These are phyloP conservation scores for Oncorhynchus tshawytscha DNA, from an alignment of 2,113 vertebrate species.

Conservation along the genomic window DNA sequence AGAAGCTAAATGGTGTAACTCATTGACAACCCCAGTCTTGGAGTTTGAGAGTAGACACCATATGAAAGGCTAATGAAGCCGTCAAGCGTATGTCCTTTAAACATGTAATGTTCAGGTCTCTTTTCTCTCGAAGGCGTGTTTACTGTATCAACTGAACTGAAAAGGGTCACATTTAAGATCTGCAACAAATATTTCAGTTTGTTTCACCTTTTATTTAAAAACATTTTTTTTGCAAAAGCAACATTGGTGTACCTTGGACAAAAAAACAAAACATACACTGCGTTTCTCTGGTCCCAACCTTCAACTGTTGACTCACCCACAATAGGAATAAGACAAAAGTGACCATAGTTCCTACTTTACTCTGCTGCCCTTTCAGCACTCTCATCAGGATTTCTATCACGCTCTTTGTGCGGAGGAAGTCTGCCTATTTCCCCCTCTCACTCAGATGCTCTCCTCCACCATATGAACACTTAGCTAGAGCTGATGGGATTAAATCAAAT, in stretches of 20 bases:
- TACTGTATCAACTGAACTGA: not conserved
- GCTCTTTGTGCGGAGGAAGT: slow-evolving; percentile 45
- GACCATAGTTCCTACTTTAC: slow-evolving; percentile 3
- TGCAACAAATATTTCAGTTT: not conserved
- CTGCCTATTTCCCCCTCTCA: slow-evolving; percentile 32
- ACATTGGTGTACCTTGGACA: not conserved
- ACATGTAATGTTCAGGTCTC: slow-evolving; percentile 48
- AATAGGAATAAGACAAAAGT: not conserved
- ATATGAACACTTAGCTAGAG: not conserved
- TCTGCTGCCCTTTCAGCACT: slow-evolving; percentile 1
- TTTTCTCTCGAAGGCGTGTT: slow-evolving; percentile 2
- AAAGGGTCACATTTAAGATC: not conserved
- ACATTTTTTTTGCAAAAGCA: not conserved
- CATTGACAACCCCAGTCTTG: slow-evolving; percentile 33
- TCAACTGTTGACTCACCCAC: not conserved
- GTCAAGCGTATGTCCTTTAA: slow-evolving; percentile 60
- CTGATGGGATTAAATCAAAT: not conserved
- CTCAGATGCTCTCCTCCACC: not conserved
- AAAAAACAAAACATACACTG: not conserved
- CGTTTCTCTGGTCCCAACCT: not conserved
- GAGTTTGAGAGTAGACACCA: slow-evolving; percentile 46
- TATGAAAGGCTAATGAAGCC: slow-evolving; percentile 65
- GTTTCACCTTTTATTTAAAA: not conserved
- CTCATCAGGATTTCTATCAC: slow-evolving; percentile 29
- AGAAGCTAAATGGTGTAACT: not conserved